Evolutionary conservation across 2,888 invertebrate genomes (phyloP).

Genomic region (Ceraclea dissimilis): DNA sequence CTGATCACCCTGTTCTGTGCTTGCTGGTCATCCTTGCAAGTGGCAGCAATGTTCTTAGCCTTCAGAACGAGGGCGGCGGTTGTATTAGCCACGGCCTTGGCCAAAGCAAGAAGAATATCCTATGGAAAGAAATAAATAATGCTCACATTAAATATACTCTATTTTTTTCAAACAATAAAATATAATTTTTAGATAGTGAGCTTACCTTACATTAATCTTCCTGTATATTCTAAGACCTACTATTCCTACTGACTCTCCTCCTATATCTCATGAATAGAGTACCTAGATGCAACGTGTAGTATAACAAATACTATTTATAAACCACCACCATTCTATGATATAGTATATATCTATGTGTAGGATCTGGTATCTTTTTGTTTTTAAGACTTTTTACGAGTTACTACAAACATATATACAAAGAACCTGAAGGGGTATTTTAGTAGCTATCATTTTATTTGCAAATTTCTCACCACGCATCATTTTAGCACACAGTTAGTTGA

Average conservation of each 20-base stretch:
- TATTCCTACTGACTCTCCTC: too few species aligned
- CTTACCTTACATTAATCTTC: neutral
- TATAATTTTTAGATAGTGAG: neutral
- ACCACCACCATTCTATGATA: too few species aligned
- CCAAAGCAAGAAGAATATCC: conserved; percentile 87
- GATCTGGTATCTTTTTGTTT: too few species aligned
- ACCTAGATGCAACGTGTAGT: too few species aligned
- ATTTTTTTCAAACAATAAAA: conserved; percentile 3
- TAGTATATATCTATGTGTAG: too few species aligned
- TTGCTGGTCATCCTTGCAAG: conserved; percentile 72
- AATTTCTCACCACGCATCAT: conserved; percentile 30
- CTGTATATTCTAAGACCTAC: too few species aligned
- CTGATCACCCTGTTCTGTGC: conserved; percentile 86
- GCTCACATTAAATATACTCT: neutral
- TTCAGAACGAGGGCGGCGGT: conserved; percentile 93
- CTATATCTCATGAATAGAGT: too few species aligned
- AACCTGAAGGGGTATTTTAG: conserved; percentile 17
- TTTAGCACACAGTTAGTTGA: conserved; percentile 44
- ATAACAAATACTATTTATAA: too few species aligned
- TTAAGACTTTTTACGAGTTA: too few species aligned
- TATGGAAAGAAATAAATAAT: conserved; percentile 30
- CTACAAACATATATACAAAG: too few species aligned
- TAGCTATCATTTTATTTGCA: conserved; percentile 14
- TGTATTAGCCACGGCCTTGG: conserved; percentile 96
- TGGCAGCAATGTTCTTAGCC: conserved; percentile 93